Conservation (phyloP, 2,888 invertebrate species). For the Hipparchia semele region DNA sequence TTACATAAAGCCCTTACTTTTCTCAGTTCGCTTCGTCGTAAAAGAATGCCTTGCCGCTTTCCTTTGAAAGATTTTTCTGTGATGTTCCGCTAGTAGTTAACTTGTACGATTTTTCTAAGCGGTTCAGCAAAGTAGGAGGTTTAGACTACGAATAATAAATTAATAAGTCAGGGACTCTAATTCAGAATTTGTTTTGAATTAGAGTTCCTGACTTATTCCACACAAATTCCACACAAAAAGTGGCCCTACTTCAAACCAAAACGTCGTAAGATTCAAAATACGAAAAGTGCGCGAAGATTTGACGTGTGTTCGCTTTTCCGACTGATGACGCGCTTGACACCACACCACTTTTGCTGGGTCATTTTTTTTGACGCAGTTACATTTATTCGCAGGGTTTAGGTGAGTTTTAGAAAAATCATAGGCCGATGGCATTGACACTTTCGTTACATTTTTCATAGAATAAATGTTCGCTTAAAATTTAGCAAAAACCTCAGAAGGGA, state of each 20-base stretch:
- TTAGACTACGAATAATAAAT: no score
- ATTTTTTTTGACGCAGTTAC: no score
- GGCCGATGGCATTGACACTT: slow-evolving; percentile 13
- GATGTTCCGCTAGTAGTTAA: slow-evolving; percentile 30
- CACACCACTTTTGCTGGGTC: no score
- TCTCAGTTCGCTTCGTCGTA: neutral
- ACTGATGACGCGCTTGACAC: no score
- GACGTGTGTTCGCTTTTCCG: no score
- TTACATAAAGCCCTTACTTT: slow-evolving; percentile 40
- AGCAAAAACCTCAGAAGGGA: slow-evolving; percentile 74
- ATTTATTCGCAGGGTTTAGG: neutral
- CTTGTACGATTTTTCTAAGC: slow-evolving; percentile 18
- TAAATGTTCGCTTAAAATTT: slow-evolving; percentile 64
- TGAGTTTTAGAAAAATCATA: slow-evolving; percentile 21
- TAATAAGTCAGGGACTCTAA: no score
- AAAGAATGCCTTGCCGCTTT: slow-evolving; percentile 29
- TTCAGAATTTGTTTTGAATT: no score
- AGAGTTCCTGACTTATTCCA: no score
- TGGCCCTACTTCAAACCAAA: no score
- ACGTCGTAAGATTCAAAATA: no score
- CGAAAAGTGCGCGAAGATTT: no score
- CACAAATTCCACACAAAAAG: no score
- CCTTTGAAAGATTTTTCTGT: slow-evolving; percentile 40
- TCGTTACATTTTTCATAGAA: slow-evolving; percentile 59
- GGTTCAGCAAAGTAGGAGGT: slow-evolving; percentile 3